Evolutionary conservation across 92 coral and sea anemone genomes (phyloP).

Genomic region (Epizoanthus fatuus): DNA sequence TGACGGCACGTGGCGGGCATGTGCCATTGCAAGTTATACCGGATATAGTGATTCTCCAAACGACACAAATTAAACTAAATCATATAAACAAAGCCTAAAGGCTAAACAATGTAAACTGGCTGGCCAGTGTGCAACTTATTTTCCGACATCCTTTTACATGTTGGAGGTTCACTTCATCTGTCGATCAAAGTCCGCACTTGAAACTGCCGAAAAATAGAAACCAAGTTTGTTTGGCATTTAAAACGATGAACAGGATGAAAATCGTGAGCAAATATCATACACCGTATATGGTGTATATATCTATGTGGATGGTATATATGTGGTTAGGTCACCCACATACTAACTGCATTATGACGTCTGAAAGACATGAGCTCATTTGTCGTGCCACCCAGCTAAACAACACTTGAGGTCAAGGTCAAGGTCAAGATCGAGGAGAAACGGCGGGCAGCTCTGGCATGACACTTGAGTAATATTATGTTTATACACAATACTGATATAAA

Average conservation of each 20-base stretch:
- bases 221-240: neutral
- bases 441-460: neutral
- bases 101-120: neutral
- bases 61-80: neutral
- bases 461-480: neutral
- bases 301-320: neutral
- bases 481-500: neutral
- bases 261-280: neutral
- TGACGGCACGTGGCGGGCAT: constrained; percentile 25
- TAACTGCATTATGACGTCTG: no score
- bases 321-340: no score
- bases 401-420: no score
- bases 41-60: neutral
- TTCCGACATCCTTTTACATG: no score
- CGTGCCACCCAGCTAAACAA: no score
- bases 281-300: neutral
- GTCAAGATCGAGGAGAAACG: neutral
- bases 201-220: neutral
- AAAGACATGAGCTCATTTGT: no score
- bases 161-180: no score
- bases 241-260: neutral
- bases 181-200: constrained; percentile 3
- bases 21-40: neutral
- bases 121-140: no score
- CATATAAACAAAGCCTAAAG: no score